Evolutionary conservation across 1,140 invertebrate species (phyloP).

Genomic region (Bombus pascuorum): DNA sequence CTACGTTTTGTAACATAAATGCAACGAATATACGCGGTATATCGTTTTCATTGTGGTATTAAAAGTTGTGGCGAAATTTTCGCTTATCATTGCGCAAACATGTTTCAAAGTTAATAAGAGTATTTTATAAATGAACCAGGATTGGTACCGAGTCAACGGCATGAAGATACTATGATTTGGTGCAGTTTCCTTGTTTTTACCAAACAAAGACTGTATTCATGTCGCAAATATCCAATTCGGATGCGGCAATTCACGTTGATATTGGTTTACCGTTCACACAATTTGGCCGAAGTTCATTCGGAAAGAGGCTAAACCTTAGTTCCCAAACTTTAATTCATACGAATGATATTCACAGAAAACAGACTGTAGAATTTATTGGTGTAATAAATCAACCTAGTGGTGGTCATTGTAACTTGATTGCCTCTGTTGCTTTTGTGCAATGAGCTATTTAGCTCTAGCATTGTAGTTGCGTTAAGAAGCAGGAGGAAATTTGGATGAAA

Average conservation of each 20-base stretch:
- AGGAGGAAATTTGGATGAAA: not conserved
- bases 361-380: no score
- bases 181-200: not conserved
- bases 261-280: not conserved
- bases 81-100: not conserved
- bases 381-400: no score
- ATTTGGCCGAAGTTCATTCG: not conserved
- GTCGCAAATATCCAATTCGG: not conserved
- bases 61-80: not conserved
- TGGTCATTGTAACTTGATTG: no score
- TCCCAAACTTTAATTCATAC: not conserved
- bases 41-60: not conserved
- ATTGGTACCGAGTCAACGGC: not conserved
- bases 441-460: not conserved
- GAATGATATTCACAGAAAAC: no score
- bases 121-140: not conserved
- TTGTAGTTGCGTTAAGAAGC: not conserved
- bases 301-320: not conserved
- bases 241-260: not conserved
- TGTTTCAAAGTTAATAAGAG: not conserved
- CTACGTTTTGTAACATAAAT: not conserved
- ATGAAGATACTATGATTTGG: not conserved
- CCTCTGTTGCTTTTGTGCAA: not conserved
- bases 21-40: not conserved
- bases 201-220: not conserved